Evolutionary conservation across 2,797 vertebrate species (phyloP).

Genomic region (Balearica regulorum): DNA sequence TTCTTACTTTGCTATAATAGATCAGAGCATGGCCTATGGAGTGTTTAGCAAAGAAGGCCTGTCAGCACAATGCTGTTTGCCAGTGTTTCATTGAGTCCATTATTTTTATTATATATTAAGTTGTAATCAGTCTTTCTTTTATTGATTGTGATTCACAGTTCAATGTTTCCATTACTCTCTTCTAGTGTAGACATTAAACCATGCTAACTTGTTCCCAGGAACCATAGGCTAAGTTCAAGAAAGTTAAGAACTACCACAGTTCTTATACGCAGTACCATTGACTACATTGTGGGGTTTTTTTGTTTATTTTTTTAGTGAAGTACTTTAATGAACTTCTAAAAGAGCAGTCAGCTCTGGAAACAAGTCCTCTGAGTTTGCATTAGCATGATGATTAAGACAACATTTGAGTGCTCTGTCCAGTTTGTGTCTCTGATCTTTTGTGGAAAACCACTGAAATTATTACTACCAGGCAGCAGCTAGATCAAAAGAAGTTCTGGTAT

Average conservation of each 20-base stretch:
- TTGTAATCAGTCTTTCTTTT: not conserved
- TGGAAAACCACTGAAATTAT: not conserved
- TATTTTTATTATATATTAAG: not conserved
- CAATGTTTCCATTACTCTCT: not conserved
- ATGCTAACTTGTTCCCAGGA: not conserved
- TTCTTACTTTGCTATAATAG: not conserved
- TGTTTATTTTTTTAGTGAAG: not conserved
- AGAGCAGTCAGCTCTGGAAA: not conserved
- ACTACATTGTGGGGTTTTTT: not conserved
- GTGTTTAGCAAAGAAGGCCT: not conserved
- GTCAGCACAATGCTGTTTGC: not conserved
- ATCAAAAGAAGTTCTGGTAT: not conserved
- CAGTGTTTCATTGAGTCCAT: not conserved
- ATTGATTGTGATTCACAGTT: not conserved
- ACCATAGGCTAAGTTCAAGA: not conserved
- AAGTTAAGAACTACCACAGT: not conserved
- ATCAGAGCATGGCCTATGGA: not conserved
- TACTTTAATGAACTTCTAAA: not conserved
- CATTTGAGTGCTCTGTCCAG: not conserved
- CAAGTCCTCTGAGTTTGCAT: not conserved
- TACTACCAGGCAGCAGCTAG: not conserved
- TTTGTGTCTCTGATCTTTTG: not conserved
- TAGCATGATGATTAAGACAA: not conserved
- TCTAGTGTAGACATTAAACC: slow-evolving; percentile 18
- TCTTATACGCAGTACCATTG: not conserved